Percentiles rank a stretch among this genome's conserved stretches.
phyloP scores from a whole-genome alignment of 2,113 vertebrate species.

The human (Homo sapiens) region GRCh38 chr2:151053501-151054000 shows the following conservation, averaged over 20 bases:
- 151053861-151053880: background rate
- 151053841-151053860: background rate
- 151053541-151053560: background rate
- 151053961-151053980: background rate
- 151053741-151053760: slow-evolving; percentile 14
- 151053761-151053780: background rate
- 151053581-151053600: background rate
- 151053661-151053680: background rate
- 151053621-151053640: background rate
- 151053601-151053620: background rate
- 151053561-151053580: background rate
- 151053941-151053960: background rate
- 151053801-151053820: background rate
- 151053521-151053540: slow-evolving; percentile 3
- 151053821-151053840: background rate
- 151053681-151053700: background rate
- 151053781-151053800: background rate
- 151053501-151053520: slow-evolving; percentile 8
- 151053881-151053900: background rate
- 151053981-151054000: background rate
- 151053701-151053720: background rate
- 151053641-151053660: slow-evolving; percentile 3
- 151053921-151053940: background rate
- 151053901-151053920: background rate
- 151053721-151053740: slow-evolving; percentile 21